Conservation (phyloP, 2,888 invertebrate species). For the Netelia fuscicornis region DNA sequence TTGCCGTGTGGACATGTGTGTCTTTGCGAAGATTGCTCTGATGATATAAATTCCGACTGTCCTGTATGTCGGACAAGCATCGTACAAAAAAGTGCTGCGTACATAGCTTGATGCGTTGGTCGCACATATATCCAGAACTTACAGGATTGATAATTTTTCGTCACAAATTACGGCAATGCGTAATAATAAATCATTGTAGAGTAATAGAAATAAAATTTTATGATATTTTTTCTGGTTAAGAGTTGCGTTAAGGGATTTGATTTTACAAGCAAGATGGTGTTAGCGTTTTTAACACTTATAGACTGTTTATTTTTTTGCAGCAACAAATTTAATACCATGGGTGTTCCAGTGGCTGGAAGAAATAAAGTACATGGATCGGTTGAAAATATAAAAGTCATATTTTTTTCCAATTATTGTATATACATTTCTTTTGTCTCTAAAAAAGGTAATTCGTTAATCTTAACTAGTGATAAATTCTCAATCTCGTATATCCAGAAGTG, state of each 20-base stretch:
- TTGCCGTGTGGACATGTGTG: slow-evolving; percentile 96
- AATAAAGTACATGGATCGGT: neutral
- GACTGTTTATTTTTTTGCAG: neutral
- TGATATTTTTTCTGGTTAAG: neutral
- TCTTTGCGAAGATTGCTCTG: slow-evolving; percentile 93
- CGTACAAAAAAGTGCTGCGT: slow-evolving; percentile 90
- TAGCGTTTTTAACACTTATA: neutral
- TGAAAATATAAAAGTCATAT: slow-evolving; percentile 36
- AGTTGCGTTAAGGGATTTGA: neutral
- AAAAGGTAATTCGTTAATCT: neutral
- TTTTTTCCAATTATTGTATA: slow-evolving; percentile 22
- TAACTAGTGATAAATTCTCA: neutral
- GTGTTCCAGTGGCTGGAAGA: neutral
- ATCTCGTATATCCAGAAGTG: slow-evolving; percentile 48
- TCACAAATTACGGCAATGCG: neutral
- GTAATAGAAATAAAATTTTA: slow-evolving; percentile 56
- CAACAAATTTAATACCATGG: neutral
- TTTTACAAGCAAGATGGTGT: neutral
- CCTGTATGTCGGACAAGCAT: slow-evolving; percentile 93
- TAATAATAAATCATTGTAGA: slow-evolving; percentile 32
- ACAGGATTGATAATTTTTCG: slow-evolving; percentile 22
- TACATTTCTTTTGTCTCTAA: slow-evolving; percentile 11
- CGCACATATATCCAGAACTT: neutral
- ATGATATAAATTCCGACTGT: slow-evolving; percentile 89
- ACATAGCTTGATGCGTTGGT: slow-evolving; percentile 87